A percentile compares a stretch with the other conserved stretches of the same genome.
Evolutionary conservation across 2,113 vertebrate genomes (phyloP).

Genomic region (Danionella cerebrum): DNA sequence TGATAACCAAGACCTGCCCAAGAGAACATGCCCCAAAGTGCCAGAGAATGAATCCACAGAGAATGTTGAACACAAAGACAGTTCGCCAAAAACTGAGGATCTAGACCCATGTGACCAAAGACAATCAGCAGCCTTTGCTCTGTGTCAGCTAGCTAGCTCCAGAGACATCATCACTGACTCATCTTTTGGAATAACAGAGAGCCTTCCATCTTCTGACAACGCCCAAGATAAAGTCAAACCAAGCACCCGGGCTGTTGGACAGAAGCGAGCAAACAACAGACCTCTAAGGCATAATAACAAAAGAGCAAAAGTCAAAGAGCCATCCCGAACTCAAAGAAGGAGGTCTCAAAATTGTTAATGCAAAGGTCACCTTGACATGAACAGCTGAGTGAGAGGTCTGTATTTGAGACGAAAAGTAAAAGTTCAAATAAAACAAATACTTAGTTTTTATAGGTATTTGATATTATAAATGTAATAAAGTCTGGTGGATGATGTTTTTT

Average conservation of each 20-base stretch:
- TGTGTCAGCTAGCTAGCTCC: slow-evolving; percentile 84
- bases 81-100: slow-evolving; percentile 30
- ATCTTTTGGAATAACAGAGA: not conserved
- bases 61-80: not conserved
- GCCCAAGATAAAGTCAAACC: not conserved
- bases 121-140: slow-evolving; percentile 85
- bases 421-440: no score
- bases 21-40: not conserved
- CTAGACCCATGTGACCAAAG: slow-evolving; percentile 79
- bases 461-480: no score
- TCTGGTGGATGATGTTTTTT: no score
- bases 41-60: not conserved
- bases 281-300: slow-evolving; percentile 66
- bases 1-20: not conserved
- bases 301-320: slow-evolving; percentile 57
- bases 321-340: slow-evolving; percentile 66
- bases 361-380: not conserved
- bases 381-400: no score
- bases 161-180: slow-evolving; percentile 39
- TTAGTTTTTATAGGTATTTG: no score
- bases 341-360: slow-evolving; percentile 71
- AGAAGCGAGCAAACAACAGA: slow-evolving; percentile 68
- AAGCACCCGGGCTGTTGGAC: slow-evolving; percentile 41
- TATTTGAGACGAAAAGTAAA: no score
- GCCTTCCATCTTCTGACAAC: slow-evolving; percentile 20